Percentiles rank a stretch among this genome's conserved stretches.
Conservation (phyloP, 2,113 vertebrate genomes). For the Oreotrochilus melanogaster region DNA sequence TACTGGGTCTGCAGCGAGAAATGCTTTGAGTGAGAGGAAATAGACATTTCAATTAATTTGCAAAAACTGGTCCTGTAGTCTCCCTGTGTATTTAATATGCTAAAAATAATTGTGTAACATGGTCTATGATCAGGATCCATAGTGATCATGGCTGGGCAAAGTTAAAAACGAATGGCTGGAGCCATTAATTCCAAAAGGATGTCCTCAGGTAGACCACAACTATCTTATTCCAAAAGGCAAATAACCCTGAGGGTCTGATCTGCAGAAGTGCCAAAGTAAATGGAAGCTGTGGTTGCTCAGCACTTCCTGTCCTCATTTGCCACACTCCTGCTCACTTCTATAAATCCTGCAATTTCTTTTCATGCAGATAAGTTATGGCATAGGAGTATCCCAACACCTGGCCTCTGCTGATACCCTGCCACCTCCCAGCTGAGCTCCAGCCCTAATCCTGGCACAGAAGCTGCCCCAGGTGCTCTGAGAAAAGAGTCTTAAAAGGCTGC, state of each 20-base stretch:
- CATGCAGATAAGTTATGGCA: neutral
- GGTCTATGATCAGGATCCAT: neutral
- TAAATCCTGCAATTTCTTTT: neutral
- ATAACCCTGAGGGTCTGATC: constrained; percentile 3
- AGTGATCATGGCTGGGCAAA: neutral
- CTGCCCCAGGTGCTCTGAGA: neutral
- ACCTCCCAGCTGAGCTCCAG: neutral
- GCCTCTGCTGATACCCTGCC: neutral
- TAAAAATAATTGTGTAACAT: constrained; percentile 3
- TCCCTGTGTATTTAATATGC: neutral
- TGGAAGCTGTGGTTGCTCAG: constrained; percentile 5
- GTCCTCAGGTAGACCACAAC: neutral
- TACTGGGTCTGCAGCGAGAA: neutral
- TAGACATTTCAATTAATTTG: neutral
- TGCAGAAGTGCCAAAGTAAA: constrained; percentile 20
- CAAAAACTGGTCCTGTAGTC: neutral
- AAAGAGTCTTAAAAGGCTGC: neutral
- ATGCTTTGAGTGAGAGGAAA: neutral
- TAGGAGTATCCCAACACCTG: neutral
- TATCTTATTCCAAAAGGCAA: neutral
- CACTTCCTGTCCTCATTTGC: neutral
- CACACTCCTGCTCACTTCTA: neutral
- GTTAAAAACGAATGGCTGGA: neutral
- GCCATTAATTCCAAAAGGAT: neutral
- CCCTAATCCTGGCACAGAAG: neutral